Evolutionary conservation across 2,797 vertebrate genomes (phyloP).

Genomic region (Gallirallus australis): DNA sequence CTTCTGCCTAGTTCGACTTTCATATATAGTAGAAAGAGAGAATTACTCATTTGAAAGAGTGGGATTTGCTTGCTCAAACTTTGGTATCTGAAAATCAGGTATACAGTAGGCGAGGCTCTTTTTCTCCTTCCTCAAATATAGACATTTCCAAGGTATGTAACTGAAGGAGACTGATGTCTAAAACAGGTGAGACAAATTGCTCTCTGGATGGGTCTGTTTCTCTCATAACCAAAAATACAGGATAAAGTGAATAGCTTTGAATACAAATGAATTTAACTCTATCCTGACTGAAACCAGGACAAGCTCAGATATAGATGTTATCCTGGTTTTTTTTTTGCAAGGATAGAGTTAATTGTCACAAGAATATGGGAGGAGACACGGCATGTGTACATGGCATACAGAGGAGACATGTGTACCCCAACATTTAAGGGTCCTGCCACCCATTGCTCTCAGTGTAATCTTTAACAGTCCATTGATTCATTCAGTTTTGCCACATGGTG

Average conservation of each 20-base stretch:
- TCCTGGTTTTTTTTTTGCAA: too few species aligned
- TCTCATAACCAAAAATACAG: not conserved
- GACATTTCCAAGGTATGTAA: not conserved
- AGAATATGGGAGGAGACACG: too few species aligned
- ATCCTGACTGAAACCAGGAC: too few species aligned
- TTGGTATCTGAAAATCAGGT: not conserved
- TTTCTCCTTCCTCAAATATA: not conserved
- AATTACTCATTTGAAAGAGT: not conserved
- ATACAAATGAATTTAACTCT: too few species aligned
- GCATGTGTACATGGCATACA: too few species aligned
- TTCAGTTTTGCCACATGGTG: too few species aligned
- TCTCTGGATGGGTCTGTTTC: not conserved
- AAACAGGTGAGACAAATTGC: not conserved
- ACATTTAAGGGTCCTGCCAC: too few species aligned
- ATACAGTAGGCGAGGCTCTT: not conserved
- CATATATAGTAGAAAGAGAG: not conserved
- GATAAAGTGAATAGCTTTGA: not conserved
- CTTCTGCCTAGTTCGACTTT: not conserved
- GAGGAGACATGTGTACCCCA: too few species aligned
- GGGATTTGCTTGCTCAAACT: not conserved
- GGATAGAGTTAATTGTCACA: too few species aligned
- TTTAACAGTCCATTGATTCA: too few species aligned
- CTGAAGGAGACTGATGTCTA: not conserved
- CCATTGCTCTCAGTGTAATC: too few species aligned
- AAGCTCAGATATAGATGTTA: not conserved